phyloP scores from a whole-genome alignment of 2,797 vertebrate species.

The Falco biarmicus region DNA sequence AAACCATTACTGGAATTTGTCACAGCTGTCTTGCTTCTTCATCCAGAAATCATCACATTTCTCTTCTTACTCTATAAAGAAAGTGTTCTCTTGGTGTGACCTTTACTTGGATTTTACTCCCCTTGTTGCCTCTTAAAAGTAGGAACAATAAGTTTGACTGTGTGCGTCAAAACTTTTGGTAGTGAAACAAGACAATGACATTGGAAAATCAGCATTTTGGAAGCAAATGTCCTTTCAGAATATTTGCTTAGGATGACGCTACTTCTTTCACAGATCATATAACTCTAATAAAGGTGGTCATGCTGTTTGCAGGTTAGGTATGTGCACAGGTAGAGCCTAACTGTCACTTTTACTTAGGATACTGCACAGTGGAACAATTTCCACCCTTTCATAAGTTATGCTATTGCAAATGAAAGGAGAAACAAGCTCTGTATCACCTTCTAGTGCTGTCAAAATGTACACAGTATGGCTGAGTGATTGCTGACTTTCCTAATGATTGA shows the following conservation, averaged over 20 bases:
- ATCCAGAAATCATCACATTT: background rate
- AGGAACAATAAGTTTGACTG: background rate
- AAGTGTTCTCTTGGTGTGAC: background rate
- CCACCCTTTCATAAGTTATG: background rate
- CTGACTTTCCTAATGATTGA: background rate
- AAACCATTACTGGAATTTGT: background rate
- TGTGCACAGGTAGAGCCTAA: background rate
- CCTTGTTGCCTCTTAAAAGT: background rate
- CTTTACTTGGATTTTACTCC: background rate
- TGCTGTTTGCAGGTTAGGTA: background rate
- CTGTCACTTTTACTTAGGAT: background rate
- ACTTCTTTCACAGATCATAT: background rate
- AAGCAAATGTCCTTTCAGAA: background rate
- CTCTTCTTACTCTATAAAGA: background rate
- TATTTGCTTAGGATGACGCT: background rate
- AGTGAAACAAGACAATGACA: background rate
- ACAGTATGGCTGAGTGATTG: background rate
- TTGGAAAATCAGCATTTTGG: background rate
- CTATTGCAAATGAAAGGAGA: background rate
- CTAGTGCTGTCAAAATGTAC: background rate
- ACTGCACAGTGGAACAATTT: background rate
- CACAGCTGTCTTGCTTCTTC: background rate
- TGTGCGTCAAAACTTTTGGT: background rate
- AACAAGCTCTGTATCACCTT: background rate
- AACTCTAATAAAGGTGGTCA: background rate